A percentile compares a stretch with the other conserved stretches of the same genome.
Conservation (phyloP, 2,113 vertebrate genomes). For the Perca schrenkii region DNA sequence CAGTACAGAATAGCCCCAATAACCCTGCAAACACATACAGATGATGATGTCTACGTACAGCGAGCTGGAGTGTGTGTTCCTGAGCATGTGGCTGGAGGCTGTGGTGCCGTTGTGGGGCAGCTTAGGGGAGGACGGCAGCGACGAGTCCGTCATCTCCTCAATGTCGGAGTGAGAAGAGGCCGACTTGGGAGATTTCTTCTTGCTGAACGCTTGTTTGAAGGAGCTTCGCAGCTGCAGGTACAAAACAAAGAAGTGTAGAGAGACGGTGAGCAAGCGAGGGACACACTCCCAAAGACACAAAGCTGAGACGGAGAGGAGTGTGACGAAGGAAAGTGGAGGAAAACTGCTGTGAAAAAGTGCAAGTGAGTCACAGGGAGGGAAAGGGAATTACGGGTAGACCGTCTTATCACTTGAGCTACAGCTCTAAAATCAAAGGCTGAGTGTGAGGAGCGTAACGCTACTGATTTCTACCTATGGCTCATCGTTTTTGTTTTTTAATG, state of each 20-base stretch:
- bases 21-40: background rate
- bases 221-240: conserved; percentile 93
- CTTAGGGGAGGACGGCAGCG: conserved; percentile 95
- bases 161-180: conserved; percentile 99
- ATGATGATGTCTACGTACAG: conserved; percentile 85
- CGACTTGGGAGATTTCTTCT: conserved; percentile 98
- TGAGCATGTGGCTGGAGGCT: conserved; percentile 87
- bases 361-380: conserved; percentile 42
- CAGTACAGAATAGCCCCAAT: background rate
- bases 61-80: conserved; percentile 94
- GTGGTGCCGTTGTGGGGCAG: conserved; percentile 90
- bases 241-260: conserved; percentile 6
- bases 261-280: background rate
- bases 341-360: conserved; percentile 49
- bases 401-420: conserved; percentile 40
- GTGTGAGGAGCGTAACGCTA: background rate
- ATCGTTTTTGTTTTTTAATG: background rate
- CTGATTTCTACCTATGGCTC: background rate
- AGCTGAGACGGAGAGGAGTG: conserved; percentile 12
- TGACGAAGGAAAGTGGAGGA: conserved; percentile 31
- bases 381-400: conserved; percentile 20
- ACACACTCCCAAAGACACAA: background rate
- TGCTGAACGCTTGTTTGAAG: conserved; percentile 99
- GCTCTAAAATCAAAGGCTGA: conserved; percentile 11
- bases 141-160: conserved; percentile 98